Base-by-base conservation (phyloP, 2,888 invertebrate species). In the Metacarcinus magister region DNA sequence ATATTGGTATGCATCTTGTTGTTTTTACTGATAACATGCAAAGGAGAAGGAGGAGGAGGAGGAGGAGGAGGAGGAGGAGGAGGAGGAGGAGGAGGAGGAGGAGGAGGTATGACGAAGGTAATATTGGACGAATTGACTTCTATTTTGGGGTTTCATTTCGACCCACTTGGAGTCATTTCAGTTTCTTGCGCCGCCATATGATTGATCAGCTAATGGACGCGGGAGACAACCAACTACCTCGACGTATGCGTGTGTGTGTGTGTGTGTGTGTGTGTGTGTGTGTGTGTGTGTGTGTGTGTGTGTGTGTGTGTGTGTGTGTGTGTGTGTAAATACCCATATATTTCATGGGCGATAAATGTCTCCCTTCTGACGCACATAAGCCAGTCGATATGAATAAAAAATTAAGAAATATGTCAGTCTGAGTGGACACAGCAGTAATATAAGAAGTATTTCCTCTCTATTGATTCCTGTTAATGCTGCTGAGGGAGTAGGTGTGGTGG, bases 121-220 rank as follows among this genome's bases (percentile, higher is more conserved):
- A 89, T 43, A 89, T 89, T 39, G 89, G 89, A 39, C 39, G 89
- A 89, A 89, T 89, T 39, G 89, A 89, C 89, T 89, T 89, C 32
- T 89, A 39, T 89, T 43, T 43, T 43, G 8, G 32, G 43, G 23
- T 60, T 60, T 60, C 60, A 60, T 60, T 60, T 60, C 60, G 23
- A 60, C 60, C 60, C 60, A 60, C 60, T 19, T 23, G 60, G 60
- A 60, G 60, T 60, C 60, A 60, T 60, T 60, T 5, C 60, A 23
- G 10, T 60, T 60, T 60, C 60, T 60, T 60, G 60, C 19, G 60
- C 19, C 60, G 60, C 60, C 23, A 23, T 23, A 3, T 60, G 60
- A 60, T 60, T 60, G 60, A 60, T 60, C 19, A 60, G 60, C 60
- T 60, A 60, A 60, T 39, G 39, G 39, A 39, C 39, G 39, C 39